Evolutionary conservation across 2,113 vertebrate genomes (phyloP).

Genomic region (Phainopepla nitens): DNA sequence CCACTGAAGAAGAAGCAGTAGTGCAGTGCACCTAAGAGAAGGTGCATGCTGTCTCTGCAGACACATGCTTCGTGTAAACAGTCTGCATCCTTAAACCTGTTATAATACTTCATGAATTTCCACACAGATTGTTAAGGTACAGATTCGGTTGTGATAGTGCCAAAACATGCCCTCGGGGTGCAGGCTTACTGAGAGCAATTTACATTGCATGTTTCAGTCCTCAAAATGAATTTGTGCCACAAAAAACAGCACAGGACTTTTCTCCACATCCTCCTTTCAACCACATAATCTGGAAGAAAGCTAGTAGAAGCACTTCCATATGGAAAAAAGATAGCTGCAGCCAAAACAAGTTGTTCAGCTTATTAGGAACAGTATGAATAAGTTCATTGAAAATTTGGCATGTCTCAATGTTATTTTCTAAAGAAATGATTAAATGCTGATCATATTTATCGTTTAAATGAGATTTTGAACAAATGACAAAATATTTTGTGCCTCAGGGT

Average conservation of each 20-base stretch:
- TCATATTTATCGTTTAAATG: slow-evolving; percentile 58
- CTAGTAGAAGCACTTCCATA: slow-evolving; percentile 76
- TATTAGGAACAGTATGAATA: slow-evolving; percentile 73
- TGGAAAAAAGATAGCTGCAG: slow-evolving; percentile 75
- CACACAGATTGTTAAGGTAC: background rate
- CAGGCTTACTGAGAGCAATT: slow-evolving; percentile 26
- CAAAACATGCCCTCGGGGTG: background rate
- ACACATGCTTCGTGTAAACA: background rate
- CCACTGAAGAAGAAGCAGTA: background rate
- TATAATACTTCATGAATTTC: background rate
- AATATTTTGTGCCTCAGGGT: slow-evolving; percentile 61
- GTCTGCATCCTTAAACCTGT: slow-evolving; percentile 26
- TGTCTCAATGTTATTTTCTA: slow-evolving; percentile 50
- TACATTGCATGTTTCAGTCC: slow-evolving; percentile 33
- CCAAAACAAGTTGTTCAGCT: slow-evolving; percentile 80
- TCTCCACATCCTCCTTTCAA: slow-evolving; percentile 66
- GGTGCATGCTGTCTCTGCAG: background rate
- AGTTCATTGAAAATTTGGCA: slow-evolving; percentile 73
- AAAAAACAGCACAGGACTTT: slow-evolving; percentile 53
- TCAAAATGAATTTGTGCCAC: slow-evolving; percentile 58
- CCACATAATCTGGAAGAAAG: slow-evolving; percentile 72
- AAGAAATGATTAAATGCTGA: slow-evolving; percentile 56
- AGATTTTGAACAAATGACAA: slow-evolving; percentile 65
- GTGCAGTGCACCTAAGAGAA: background rate
- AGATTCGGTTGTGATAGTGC: background rate